phyloP scores from a whole-genome alignment of 1,140 invertebrate species.

The Bombus confusus region DNA sequence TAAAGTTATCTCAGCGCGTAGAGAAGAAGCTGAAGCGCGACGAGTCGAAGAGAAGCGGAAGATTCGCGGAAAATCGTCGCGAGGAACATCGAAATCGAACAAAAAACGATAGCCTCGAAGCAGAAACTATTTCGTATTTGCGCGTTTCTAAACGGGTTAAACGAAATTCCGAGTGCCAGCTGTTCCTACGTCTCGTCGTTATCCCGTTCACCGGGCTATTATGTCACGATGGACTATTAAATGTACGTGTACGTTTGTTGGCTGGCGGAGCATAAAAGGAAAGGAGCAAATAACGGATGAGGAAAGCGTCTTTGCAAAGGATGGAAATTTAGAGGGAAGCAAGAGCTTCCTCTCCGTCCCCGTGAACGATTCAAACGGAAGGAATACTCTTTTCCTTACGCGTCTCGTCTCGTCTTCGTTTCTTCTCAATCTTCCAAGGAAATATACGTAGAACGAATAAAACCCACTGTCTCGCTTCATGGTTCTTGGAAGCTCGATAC shows the following conservation, averaged over 20 bases:
- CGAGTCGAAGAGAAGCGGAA: background rate
- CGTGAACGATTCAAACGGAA: background rate
- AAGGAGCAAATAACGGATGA: background rate
- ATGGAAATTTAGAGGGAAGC: background rate
- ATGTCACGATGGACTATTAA: conserved; percentile 30
- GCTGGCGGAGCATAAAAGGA: background rate
- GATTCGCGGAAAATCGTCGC: background rate
- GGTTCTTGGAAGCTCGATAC: background rate
- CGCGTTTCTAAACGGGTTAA: background rate
- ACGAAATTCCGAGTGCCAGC: conserved; percentile 7
- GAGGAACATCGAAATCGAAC: background rate
- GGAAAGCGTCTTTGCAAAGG: background rate
- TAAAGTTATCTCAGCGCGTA: background rate
- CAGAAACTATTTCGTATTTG: background rate
- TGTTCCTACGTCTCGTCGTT: background rate
- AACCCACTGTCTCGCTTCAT: background rate
- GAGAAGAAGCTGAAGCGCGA: background rate
- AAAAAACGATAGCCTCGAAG: background rate
- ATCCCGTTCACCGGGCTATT: background rate
- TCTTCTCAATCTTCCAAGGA: background rate
- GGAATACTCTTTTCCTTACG: background rate
- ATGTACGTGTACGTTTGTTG: conserved; percentile 1
- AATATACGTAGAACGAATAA: background rate
- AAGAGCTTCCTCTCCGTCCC: background rate
- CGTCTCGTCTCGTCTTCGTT: background rate